Base-by-base conservation (phyloP, 2,888 invertebrate species). In the Caenorhabditis sp. region DNA sequence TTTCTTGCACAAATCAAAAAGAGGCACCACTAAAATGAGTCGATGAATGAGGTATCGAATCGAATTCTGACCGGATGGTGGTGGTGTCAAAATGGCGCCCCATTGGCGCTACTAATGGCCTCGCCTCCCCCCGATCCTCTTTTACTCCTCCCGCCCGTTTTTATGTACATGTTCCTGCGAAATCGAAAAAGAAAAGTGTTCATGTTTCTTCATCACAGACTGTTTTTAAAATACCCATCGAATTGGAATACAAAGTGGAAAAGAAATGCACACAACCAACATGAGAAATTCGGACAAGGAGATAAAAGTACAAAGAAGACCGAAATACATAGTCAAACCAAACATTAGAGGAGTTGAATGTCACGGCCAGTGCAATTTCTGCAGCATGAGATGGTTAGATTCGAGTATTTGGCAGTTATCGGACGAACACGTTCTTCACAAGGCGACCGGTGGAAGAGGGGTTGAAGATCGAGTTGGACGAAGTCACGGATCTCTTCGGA, bases 331-430 rank as follows among this genome's bases (percentile, higher is more conserved):
- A 31, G 14, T 31, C n/a, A n/a, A 16, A 22, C 19, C n/a, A n/a
- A 16, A 22, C 19, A 56, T 58, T 64, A 83, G 1, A 79, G 51
- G 3, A 83, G 47, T 24, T 80, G 83, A 66, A 90, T 90, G 59
- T 90, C 89, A 22, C 84, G 72, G 58, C 88, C 89, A 2, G 74
- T n/a, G 68, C 90, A 90, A 35, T 82, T 85, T 80, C 83, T 86
- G 63, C 90, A 90, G 72, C 90, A 90, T 31, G 84, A 73, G 68
- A 90, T 85, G 16, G 89, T 89, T 22, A 90, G 51, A 80, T 90
- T 90, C 4, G 85, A 70, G 51, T 68, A 85, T 54, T 84, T 81
- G 16, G 87, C 70, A n/a, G 69, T 47, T 12, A 68, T 56, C 6
- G 82, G 83, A 38, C 63, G 31, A 22, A 87, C 56, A 12, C 80